Conservation (phyloP, 2,888 invertebrate genomes). For the Mellilla xanthometata region DNA sequence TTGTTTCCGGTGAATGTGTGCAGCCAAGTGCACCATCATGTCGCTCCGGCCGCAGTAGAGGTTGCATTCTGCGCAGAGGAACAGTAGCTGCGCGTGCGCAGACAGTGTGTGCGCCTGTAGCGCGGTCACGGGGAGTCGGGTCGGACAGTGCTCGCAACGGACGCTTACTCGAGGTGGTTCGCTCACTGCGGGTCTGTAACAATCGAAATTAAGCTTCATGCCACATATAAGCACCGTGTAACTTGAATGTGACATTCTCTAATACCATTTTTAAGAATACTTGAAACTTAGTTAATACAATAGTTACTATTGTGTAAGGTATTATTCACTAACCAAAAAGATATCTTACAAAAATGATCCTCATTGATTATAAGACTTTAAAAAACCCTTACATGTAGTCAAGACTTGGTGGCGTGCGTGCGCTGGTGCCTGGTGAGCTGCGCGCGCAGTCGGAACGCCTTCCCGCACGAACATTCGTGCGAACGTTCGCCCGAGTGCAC, state of each 20-base stretch:
- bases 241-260: too few species aligned
- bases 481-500: slow-evolving; percentile 77
- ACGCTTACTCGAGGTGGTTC: slow-evolving; percentile 53
- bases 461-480: slow-evolving; percentile 74
- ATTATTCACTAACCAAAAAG: too few species aligned
- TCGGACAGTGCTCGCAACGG: background rate
- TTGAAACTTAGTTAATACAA: too few species aligned
- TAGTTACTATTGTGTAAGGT: too few species aligned
- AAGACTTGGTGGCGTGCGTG: slow-evolving; percentile 39
- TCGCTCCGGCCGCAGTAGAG: background rate
- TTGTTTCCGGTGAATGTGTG: background rate
- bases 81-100: background rate
- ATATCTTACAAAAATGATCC: too few species aligned
- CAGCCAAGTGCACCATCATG: background rate
- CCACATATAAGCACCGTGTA: too few species aligned
- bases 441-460: slow-evolving; percentile 80
- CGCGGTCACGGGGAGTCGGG: background rate
- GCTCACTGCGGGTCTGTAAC: slow-evolving; percentile 56
- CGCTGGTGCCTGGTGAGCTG: slow-evolving; percentile 77
- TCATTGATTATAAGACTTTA: too few species aligned
- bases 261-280: too few species aligned
- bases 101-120: background rate
- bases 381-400: background rate
- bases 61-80: slow-evolving; percentile 1
- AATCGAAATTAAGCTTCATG: too few species aligned